A percentile compares a stretch with the other conserved stretches of the same genome.
phyloP scores from a whole-genome alignment of 2,888 invertebrate genomes.

The Dolichomitus sp. region DNA sequence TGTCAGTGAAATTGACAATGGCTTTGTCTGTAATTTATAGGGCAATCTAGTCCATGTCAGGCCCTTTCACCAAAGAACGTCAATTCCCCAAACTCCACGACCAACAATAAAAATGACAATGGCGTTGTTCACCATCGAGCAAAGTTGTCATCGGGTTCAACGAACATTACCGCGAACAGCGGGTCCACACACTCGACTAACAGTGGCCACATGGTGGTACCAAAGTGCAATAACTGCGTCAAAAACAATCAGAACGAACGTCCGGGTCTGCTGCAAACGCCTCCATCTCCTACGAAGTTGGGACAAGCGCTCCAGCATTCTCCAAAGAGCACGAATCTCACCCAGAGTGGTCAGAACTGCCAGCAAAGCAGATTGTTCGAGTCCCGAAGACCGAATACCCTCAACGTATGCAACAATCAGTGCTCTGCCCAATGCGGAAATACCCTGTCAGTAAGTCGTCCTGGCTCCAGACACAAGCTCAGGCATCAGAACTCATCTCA shows the following conservation, averaged over 20 bases:
- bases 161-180: constrained; percentile 63
- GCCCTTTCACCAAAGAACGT: constrained; percentile 79
- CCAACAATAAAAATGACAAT: constrained; percentile 72
- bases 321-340: constrained; percentile 78
- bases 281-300: constrained; percentile 82
- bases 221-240: constrained; percentile 83
- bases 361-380: constrained; percentile 79
- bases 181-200: constrained; percentile 67
- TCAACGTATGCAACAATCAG: constrained; percentile 83
- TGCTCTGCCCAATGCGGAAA: constrained; percentile 80
- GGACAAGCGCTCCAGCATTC: constrained; percentile 79
- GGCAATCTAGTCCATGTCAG: constrained; percentile 83
- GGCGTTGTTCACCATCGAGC: constrained; percentile 73
- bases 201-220: constrained; percentile 75
- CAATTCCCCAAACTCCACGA: constrained; percentile 74
- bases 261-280: constrained; percentile 82
- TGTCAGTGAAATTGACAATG: background rate
- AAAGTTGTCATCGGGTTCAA: constrained; percentile 68
- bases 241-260: constrained; percentile 82
- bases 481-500: constrained; percentile 86
- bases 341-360: constrained; percentile 78
- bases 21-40: constrained; percentile 66
- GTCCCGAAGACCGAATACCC: constrained; percentile 79
- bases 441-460: constrained; percentile 79
- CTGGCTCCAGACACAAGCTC: constrained; percentile 84